Evolutionary conservation across 2,888 invertebrate species (phyloP).

Genomic region (Bibio marci): DNA sequence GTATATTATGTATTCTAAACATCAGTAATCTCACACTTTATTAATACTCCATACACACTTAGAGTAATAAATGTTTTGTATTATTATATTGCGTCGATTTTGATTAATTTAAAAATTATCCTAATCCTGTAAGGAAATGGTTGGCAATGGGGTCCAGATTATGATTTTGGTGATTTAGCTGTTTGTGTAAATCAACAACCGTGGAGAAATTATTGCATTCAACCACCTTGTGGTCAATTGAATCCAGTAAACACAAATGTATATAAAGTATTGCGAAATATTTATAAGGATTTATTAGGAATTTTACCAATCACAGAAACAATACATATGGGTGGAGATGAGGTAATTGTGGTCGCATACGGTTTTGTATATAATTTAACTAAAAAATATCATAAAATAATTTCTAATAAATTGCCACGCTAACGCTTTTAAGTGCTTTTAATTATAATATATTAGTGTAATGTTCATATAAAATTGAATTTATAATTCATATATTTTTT

Average conservation of each 20-base stretch:
- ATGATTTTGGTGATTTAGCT: conserved; percentile 42
- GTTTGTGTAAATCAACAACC: conserved; percentile 48
- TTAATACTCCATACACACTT: no score
- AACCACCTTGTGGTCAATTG: conserved; percentile 74
- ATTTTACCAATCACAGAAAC: conserved; percentile 38
- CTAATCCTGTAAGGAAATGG: conserved; percentile 46
- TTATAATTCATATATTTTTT: conserved; percentile 1
- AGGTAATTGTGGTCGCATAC: conserved; percentile 40
- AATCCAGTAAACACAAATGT: conserved; percentile 59
- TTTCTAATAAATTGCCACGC: no score
- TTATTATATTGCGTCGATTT: no score
- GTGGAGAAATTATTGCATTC: conserved; percentile 56
- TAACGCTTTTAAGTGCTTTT: background rate
- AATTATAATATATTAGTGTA: background rate
- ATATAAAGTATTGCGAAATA: conserved; percentile 44
- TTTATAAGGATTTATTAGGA: conserved; percentile 52
- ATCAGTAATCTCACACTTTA: no score
- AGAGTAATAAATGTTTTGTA: no score
- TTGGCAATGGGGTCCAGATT: conserved; percentile 61
- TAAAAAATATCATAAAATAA: no score
- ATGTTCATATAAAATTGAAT: background rate
- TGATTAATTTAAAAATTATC: no score
- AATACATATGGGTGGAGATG: conserved; percentile 76
- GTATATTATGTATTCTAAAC: no score
- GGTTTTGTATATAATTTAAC: background rate